Base-by-base conservation (phyloP, 2,797 vertebrate genomes). In the Sitta carolinensis region DNA sequence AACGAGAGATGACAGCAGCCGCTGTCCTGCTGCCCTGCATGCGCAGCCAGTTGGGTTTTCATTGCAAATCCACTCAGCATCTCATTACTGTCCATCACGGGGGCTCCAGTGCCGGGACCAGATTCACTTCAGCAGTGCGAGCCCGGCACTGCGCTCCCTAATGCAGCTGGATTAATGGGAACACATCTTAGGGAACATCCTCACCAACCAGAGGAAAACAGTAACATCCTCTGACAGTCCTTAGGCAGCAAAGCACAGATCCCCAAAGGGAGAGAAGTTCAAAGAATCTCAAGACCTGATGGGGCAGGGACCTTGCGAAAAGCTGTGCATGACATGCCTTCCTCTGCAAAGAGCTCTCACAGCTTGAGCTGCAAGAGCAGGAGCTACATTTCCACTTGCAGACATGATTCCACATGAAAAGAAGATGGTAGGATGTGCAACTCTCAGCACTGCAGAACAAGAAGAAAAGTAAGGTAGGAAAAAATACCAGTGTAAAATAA, bases 201-300 rank as follows among this genome's bases (percentile, higher is more conserved):
- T 83, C 78, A 72, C 89, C 93, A 75, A 87, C 48, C 59, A 63
- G 73, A 74, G 50, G 52, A 54, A 79, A 89, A 87, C 58, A 38
- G 91, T 61, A 83, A 87, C 89, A 61, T 64, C 82, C 79, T 85
- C 89, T 78, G 95, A 84, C 79, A 93, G 87, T 43, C 92, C 93
- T 89, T 17, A 59, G 76, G 84, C 91, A 94, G 90, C 79, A 75
- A 84, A 89, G 83, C 58, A 26, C 83, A 68, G 87, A 88, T 89
- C 69, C 58, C 91, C 57, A 89, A 91, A 83, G 84, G 84, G 72
- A 93, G 85, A 91, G 69, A 29, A 78, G 79, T 80, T 92, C 79
- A 91, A 90, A 94, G 66, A 34, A 83, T 88, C 90, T 76, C 62
- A 13, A 62, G 83, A 78, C 68, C 74, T 90, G 85, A 87, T 5